Percentiles rank a stretch among this genome's conserved stretches.
phyloP scores from a whole-genome alignment of 2,797 vertebrate genomes.

The Protosalanx chinensis region DNA sequence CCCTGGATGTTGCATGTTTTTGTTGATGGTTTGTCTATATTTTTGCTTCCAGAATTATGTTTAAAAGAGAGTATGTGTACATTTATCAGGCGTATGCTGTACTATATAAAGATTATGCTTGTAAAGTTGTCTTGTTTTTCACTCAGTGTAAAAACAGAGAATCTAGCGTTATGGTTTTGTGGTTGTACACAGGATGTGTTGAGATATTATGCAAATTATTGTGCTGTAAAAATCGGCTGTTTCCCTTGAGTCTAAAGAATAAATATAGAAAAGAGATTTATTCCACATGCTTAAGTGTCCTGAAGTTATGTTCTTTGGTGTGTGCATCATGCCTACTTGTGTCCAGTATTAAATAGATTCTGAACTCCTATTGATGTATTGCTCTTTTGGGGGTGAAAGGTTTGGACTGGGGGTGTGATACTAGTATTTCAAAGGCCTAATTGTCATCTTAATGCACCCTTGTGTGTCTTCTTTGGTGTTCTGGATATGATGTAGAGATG shows the following conservation, averaged over 20 bases:
- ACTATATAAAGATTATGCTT: slow-evolving; percentile 89
- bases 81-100: slow-evolving; percentile 78
- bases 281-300: slow-evolving; percentile 53
- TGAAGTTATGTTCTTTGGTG: slow-evolving; percentile 28
- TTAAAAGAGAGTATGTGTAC: slow-evolving; percentile 82
- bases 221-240: slow-evolving; percentile 90
- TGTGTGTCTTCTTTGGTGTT: no score
- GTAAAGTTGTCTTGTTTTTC: slow-evolving; percentile 95
- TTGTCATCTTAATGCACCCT: no score
- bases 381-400: no score
- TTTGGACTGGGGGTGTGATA: no score
- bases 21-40: slow-evolving; percentile 85
- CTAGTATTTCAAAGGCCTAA: no score
- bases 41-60: slow-evolving; percentile 77
- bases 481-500: no score
- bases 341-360: no score
- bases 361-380: no score
- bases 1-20: slow-evolving; percentile 93
- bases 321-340: neutral
- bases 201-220: slow-evolving; percentile 93
- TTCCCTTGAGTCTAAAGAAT: slow-evolving; percentile 86
- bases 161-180: slow-evolving; percentile 91
- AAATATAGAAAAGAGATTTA: slow-evolving; percentile 88
- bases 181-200: slow-evolving; percentile 95
- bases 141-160: slow-evolving; percentile 89